Percentiles rank a stretch among this genome's conserved stretches.
These are phyloP conservation scores for Blomia tropicalis DNA, from an alignment of 2,888 invertebrate species.

Conservation along the genomic window DNA sequence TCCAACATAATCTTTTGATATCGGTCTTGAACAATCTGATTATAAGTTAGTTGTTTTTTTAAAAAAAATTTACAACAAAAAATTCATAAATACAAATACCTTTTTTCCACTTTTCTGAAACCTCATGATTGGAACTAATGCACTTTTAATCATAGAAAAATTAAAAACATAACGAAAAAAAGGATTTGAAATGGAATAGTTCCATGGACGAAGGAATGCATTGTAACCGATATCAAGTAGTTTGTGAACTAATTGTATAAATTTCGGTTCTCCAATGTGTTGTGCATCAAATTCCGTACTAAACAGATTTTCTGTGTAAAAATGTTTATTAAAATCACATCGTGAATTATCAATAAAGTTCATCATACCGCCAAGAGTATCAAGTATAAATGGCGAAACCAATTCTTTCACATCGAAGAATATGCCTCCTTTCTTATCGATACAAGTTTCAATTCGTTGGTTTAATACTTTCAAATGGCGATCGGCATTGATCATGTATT, in stretches of 20 bases:
- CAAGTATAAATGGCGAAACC: slow-evolving; percentile 6
- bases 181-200: background rate
- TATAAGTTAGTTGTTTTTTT: background rate
- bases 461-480: slow-evolving; percentile 8
- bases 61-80: background rate
- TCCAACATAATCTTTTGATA: background rate
- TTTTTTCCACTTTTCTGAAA: background rate
- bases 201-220: slow-evolving; percentile 8
- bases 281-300: slow-evolving; percentile 14
- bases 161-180: background rate
- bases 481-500: background rate
- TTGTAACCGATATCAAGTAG: slow-evolving; percentile 13
- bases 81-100: background rate
- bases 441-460: background rate
- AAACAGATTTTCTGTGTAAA: slow-evolving; percentile 7
- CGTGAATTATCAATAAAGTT: background rate
- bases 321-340: background rate
- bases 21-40: background rate
- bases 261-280: slow-evolving; percentile 11
- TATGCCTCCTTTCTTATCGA: slow-evolving; percentile 2
- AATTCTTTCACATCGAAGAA: background rate
- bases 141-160: background rate
- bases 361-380: slow-evolving; percentile 2
- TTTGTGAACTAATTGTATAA: background rate
- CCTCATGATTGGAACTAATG: background rate